Base-by-base conservation (phyloP, 2,888 invertebrate genomes). In the Cryptus viduatorius region DNA sequence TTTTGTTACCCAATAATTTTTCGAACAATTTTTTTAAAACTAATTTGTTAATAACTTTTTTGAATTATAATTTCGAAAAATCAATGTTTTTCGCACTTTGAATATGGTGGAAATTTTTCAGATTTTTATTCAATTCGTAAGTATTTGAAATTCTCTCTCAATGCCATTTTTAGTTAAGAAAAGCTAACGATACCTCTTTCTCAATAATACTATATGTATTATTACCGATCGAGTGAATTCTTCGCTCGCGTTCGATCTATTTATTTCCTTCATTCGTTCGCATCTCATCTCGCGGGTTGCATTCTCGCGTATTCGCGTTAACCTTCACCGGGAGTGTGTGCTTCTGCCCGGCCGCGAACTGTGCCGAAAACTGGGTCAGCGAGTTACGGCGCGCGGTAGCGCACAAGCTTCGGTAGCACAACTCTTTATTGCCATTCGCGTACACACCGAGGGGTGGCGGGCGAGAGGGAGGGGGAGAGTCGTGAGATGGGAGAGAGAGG, bases 321-420 rank as follows among this genome's bases (percentile, higher is more conserved):
- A 67, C 81, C 79, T 84, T 84, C 78, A 84, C 81, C 79, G 81
- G 8, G 46, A 56, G 53, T 53, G 64, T 16, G 80, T 31, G 61
- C 65, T 64, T 65, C 69, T 65, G 65, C 29, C 65, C 29, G 53
- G 69, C 48, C 50, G 46, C 65, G 68, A 61, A 75, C 65, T 31
- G 29, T 79, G 71, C 75, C 65, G 65, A 84, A 81, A 84, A 84
- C 75, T 84, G 68, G 84, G 81, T 84, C 85, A 82, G 50, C 79
- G 64, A 46, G 73, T 24, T 24, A 24, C 71, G 31, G 59, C 53
- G 77, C 19, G 81, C 73, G 67, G 64, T 10, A 77, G 71, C 50
- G 61, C 48, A 37, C 56, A 37, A 37, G 37, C 37, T 8, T n/a
- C n/a, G 59, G 64, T 65, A 50, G 56, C 48, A 5, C 48, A 16